These are phyloP conservation scores for Tenualosa ilisha DNA, from an alignment of 2,797 vertebrate species.

Conservation along the genomic window DNA sequence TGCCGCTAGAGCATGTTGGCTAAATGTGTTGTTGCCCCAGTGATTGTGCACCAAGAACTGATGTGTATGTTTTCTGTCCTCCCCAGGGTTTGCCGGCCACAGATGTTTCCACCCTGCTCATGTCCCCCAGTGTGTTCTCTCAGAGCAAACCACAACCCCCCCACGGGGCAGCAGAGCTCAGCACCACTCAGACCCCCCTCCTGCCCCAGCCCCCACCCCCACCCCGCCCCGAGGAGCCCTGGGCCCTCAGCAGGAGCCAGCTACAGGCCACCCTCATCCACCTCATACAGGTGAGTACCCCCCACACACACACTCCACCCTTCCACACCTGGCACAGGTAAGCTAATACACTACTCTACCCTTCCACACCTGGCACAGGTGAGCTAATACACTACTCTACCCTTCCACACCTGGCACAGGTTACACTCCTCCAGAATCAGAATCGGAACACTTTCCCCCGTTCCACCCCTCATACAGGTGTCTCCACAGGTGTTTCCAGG, in stretches of 20 bases:
- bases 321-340: background rate
- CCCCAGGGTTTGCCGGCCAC: constrained; percentile 77
- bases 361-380: background rate
- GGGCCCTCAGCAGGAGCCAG: constrained; percentile 78
- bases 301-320: background rate
- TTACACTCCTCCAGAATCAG: too few species aligned
- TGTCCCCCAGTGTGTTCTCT: constrained; percentile 86
- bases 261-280: constrained; percentile 85
- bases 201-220: constrained; percentile 48
- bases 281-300: constrained; percentile 82
- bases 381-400: background rate
- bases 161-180: constrained; percentile 54
- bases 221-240: constrained; percentile 62
- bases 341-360: background rate
- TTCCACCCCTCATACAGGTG: too few species aligned
- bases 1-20: too few species aligned
- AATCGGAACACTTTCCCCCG: too few species aligned
- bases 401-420: background rate
- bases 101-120: constrained; percentile 76
- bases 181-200: constrained; percentile 49
- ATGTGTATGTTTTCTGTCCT: constrained; percentile 60
- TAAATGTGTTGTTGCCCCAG: too few species aligned
- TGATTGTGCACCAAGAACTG: background rate
- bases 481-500: too few species aligned
- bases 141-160: constrained; percentile 62